Percentiles rank a stretch among this genome's conserved stretches.
phyloP scores from a whole-genome alignment of 92 coral and sea anemone genomes.

The Pocillopora grandis region DNA sequence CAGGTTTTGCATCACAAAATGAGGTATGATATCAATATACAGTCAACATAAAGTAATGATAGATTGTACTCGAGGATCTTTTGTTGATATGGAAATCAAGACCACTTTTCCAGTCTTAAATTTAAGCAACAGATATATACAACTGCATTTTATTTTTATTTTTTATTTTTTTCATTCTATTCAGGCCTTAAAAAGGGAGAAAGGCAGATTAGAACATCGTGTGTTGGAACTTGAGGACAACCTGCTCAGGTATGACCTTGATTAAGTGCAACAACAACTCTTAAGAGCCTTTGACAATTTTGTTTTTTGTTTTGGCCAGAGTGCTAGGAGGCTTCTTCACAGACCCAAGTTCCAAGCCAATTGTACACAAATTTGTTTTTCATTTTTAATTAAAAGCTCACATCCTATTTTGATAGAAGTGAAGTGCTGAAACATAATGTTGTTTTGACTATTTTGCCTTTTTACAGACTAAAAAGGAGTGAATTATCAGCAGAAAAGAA shows the following conservation, averaged over 20 bases:
- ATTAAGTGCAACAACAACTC: background rate
- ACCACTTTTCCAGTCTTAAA: too few relatives aligned
- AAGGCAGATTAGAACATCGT: conserved; percentile 73
- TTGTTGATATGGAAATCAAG: too few relatives aligned
- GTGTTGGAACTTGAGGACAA: conserved; percentile 80
- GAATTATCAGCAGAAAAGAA: conserved; percentile 22
- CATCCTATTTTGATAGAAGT: too few relatives aligned
- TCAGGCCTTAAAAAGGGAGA: conserved; percentile 82
- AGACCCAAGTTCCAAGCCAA: background rate
- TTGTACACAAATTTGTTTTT: too few relatives aligned
- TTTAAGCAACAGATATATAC: too few relatives aligned
- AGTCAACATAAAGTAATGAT: too few relatives aligned
- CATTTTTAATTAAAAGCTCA: too few relatives aligned
- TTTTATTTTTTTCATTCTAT: background rate
- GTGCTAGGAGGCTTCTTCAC: background rate
- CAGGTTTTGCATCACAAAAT: conserved; percentile 82
- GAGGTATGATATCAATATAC: conserved; percentile 58
- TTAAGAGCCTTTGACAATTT: background rate
- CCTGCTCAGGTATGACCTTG: conserved; percentile 45
- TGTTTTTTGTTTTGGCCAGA: background rate
- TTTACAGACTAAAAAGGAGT: conserved; percentile 19
- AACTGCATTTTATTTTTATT: background rate
- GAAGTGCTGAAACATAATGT: too few relatives aligned
- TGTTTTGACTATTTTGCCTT: background rate
- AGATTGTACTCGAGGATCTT: too few relatives aligned